Evolutionary conservation across 1,140 invertebrate genomes (phyloP).

Genomic region (Teleopsis dalmanni): DNA sequence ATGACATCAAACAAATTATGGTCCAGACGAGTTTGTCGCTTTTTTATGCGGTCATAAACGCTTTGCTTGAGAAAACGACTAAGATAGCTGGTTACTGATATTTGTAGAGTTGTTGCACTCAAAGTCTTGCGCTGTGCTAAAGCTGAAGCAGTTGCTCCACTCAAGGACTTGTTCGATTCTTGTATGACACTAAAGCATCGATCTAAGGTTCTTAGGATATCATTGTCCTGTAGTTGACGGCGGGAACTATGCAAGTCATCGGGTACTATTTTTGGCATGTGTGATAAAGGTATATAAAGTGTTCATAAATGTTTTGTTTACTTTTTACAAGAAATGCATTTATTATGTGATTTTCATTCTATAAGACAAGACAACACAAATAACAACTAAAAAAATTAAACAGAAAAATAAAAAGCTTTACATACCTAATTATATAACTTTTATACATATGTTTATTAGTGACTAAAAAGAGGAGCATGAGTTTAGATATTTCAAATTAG

Average conservation of each 20-base stretch:
- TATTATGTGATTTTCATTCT: no score
- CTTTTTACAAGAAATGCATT: no score
- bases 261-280: constrained; percentile 51
- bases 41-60: constrained; percentile 62
- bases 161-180: constrained; percentile 47
- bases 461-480: no score
- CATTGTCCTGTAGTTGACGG: constrained; percentile 57
- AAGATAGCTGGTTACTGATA: constrained; percentile 54
- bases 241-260: constrained; percentile 62
- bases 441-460: no score
- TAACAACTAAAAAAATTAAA: no score
- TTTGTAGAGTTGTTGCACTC: constrained; percentile 51
- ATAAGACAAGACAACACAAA: no score
- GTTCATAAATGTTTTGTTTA: no score
- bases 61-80: constrained; percentile 58
- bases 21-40: constrained; percentile 63
- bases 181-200: constrained; percentile 61
- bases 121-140: constrained; percentile 36
- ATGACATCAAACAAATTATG: constrained; percentile 74
- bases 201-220: constrained; percentile 60
- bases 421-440: no score
- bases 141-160: constrained; percentile 43
- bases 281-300: no score
- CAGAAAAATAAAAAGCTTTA: no score
- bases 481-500: no score